phyloP scores from a whole-genome alignment of 2,888 invertebrate genomes.

The Dendrolimus houi region DNA sequence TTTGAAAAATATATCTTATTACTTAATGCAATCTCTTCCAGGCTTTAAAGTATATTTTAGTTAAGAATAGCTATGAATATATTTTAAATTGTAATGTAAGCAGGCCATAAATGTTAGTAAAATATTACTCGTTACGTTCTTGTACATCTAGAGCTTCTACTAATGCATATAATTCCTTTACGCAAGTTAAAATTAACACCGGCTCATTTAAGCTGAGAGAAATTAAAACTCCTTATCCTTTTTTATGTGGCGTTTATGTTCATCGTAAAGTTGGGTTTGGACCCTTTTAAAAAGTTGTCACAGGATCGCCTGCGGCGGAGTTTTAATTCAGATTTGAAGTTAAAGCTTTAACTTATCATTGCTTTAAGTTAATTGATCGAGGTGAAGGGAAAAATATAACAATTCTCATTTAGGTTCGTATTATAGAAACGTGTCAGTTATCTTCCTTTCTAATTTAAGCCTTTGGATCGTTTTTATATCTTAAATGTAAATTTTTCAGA shows the following conservation, averaged over 20 bases:
- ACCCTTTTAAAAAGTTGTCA: slow-evolving; percentile 55
- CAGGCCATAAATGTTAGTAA: no score
- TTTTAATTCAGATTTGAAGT: slow-evolving; percentile 21
- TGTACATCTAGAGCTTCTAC: neutral
- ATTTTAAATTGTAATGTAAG: no score
- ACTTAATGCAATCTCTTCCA: no score
- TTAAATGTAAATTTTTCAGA: neutral
- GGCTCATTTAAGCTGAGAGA: slow-evolving; percentile 61
- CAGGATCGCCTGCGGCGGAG: slow-evolving; percentile 25
- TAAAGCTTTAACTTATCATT: slow-evolving; percentile 22
- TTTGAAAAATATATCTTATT: no score
- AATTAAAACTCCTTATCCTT: slow-evolving; percentile 71
- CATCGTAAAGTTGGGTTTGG: slow-evolving; percentile 54
- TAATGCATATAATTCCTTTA: slow-evolving; percentile 24
- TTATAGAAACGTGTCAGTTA: no score
- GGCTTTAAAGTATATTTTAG: no score
- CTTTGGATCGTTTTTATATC: neutral
- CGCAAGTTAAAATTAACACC: slow-evolving; percentile 68
- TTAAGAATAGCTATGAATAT: no score
- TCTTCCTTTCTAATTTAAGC: no score
- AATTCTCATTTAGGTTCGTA: no score
- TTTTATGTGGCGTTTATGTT: slow-evolving; percentile 72
- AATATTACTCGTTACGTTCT: neutral
- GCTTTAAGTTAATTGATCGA: slow-evolving; percentile 10
- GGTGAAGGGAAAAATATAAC: neutral